These are phyloP conservation scores for Polypedilum vanderplanki DNA, from an alignment of 1,140 invertebrate genomes.

Conservation along the genomic window DNA sequence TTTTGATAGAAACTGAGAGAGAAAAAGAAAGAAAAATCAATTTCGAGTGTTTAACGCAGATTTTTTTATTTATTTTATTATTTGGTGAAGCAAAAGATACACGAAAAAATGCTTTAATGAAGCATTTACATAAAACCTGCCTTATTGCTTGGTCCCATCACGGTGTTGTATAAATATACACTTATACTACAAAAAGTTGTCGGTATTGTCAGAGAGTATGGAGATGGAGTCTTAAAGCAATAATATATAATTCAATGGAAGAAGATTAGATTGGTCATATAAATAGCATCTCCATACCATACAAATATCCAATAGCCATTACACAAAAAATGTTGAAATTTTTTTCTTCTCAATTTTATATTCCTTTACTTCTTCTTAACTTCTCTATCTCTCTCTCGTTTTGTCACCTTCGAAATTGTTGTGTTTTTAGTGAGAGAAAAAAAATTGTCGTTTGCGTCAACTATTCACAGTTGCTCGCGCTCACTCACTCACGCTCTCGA, in stretches of 20 bases:
- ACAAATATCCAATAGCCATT: conserved; percentile 9
- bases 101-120: conserved; percentile 19
- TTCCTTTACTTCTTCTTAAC: background rate
- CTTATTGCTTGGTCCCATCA: background rate
- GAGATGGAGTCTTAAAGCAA: background rate
- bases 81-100: background rate
- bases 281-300: conserved; percentile 17
- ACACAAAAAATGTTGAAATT: conserved; percentile 26
- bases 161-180: too few species aligned
- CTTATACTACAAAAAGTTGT: background rate
- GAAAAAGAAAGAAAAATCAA: conserved; percentile 9
- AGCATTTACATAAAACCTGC: conserved; percentile 17
- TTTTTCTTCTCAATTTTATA: background rate
- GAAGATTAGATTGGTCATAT: conserved; percentile 25
- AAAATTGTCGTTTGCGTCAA: conserved; percentile 11
- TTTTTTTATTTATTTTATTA: conserved; percentile 20
- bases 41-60: conserved; percentile 19
- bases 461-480: background rate
- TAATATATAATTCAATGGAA: conserved; percentile 25
- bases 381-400: background rate
- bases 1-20: background rate
- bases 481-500: background rate
- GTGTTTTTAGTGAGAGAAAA: background rate
- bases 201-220: background rate
- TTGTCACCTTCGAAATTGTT: too few species aligned